A percentile compares a stretch with the other conserved stretches of the same genome.
phyloP scores from a whole-genome alignment of 2,797 vertebrate species.

The Manis crassicaudata region DNA sequence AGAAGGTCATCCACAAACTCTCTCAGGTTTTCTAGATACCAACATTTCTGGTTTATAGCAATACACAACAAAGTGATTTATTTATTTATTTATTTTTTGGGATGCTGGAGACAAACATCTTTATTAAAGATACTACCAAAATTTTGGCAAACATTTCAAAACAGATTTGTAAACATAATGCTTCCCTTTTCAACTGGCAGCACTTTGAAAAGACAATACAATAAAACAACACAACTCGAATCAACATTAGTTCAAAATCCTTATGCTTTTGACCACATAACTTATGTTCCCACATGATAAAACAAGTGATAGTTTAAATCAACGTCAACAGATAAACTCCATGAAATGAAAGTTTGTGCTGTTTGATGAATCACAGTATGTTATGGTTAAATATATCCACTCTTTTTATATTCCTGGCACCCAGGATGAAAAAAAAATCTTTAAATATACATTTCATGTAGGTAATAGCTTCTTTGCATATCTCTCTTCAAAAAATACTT shows the following conservation, averaged over 20 bases:
- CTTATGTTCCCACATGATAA: conserved; percentile 85
- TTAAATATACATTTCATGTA: conserved; percentile 89
- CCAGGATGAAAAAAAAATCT: conserved; percentile 86
- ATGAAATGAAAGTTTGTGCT: conserved; percentile 87
- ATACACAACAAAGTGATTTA: conserved; percentile 64
- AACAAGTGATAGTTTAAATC: conserved; percentile 81
- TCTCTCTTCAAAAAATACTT: conserved; percentile 88
- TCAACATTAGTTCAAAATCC: conserved; percentile 82
- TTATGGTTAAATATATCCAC: conserved; percentile 86
- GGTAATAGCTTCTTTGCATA: conserved; percentile 87
- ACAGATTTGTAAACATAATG: conserved; percentile 92
- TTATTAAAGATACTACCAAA: conserved; percentile 87
- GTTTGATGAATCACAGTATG: conserved; percentile 87
- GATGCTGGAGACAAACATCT: conserved; percentile 86
- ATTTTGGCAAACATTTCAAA: conserved; percentile 91
- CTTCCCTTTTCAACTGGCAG: conserved; percentile 91
- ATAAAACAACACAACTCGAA: conserved; percentile 84
- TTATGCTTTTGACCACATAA: conserved; percentile 85
- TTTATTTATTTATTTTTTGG: conserved; percentile 65
- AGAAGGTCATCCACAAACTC: neutral
- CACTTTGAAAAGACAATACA: conserved; percentile 85
- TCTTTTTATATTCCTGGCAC: conserved; percentile 85
- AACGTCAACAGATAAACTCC: conserved; percentile 83
- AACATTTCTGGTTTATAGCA: conserved; percentile 78
- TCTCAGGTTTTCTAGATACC: conserved; percentile 36